Percentiles rank a stretch among this genome's conserved stretches.
Evolutionary conservation across 2,888 invertebrate genomes (phyloP).

Genomic region (Neoascia interrupta): DNA sequence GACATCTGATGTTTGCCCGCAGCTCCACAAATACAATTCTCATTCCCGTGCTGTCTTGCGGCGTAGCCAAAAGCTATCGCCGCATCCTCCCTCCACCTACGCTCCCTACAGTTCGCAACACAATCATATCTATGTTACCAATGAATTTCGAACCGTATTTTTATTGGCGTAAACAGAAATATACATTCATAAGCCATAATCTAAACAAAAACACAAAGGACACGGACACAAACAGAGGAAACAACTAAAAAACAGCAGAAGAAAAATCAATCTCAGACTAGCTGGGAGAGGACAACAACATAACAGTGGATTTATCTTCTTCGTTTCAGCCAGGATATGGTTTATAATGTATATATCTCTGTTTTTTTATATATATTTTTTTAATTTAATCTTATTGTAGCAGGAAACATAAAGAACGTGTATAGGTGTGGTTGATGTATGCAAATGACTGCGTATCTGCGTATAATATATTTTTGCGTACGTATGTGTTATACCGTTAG

Average conservation of each 20-base stretch:
- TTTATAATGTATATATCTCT: too few species aligned
- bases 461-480: slow-evolving; percentile 45
- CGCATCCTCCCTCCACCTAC: too few species aligned
- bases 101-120: not conserved
- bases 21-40: too few species aligned
- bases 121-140: slow-evolving; percentile 13
- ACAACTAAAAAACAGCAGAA: not conserved
- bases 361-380: too few species aligned
- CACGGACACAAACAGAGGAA: slow-evolving; percentile 9
- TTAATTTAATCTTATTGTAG: slow-evolving; percentile 9
- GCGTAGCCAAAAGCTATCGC: too few species aligned
- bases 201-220: slow-evolving; percentile 15
- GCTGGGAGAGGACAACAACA: slow-evolving; percentile 11
- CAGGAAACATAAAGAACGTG: slow-evolving; percentile 19
- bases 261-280: slow-evolving; percentile 21
- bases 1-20: too few species aligned
- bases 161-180: slow-evolving; percentile 25
- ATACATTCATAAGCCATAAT: slow-evolving; percentile 9
- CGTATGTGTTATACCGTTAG: slow-evolving; percentile 52
- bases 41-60: too few species aligned
- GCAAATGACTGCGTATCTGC: slow-evolving; percentile 48
- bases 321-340: slow-evolving; percentile 9
- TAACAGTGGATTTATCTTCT: not conserved
- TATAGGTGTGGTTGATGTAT: slow-evolving; percentile 5
- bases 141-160: slow-evolving; percentile 8